Conservation (phyloP, 2,888 invertebrate genomes). For the Neelides folsomi region DNA sequence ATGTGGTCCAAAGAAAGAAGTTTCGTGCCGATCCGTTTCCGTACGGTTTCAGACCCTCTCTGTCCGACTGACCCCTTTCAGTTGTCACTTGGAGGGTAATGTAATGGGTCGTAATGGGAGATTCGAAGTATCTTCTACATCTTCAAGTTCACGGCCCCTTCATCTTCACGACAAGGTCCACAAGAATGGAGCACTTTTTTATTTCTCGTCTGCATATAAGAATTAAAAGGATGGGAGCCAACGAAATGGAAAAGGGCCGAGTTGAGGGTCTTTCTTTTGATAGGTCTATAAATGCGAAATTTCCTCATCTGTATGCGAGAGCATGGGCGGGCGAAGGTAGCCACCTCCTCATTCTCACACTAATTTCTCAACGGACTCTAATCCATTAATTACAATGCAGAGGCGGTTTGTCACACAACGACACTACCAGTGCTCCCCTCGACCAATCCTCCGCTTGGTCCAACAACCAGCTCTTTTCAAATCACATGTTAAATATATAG, state of each 20-base stretch:
- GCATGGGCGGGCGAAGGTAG: constrained; percentile 11
- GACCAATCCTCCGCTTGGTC: background rate
- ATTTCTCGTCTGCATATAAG: constrained; percentile 3
- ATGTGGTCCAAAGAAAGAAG: constrained; percentile 9
- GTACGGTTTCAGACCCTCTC: constrained; percentile 15
- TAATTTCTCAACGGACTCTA: constrained; percentile 17
- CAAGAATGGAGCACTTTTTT: constrained; percentile 2
- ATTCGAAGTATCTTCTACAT: background rate
- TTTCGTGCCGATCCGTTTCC: constrained; percentile 20
- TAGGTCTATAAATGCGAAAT: background rate
- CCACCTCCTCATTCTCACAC: constrained; percentile 15
- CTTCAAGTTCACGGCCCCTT: background rate
- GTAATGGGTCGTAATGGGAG: background rate
- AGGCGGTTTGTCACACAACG: constrained; percentile 2
- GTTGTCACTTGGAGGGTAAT: background rate
- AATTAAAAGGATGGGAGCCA: background rate
- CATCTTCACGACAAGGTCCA: background rate
- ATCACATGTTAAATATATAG: too few species aligned
- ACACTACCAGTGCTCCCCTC: background rate
- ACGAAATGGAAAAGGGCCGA: background rate
- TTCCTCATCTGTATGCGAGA: constrained; percentile 20
- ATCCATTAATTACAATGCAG: constrained; percentile 24
- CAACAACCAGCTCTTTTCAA: too few species aligned
- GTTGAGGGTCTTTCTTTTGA: background rate
- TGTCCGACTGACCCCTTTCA: constrained; percentile 6